These are phyloP conservation scores for Centropyge bicolor DNA, from an alignment of 2,797 vertebrate genomes.

Conservation along the genomic window DNA sequence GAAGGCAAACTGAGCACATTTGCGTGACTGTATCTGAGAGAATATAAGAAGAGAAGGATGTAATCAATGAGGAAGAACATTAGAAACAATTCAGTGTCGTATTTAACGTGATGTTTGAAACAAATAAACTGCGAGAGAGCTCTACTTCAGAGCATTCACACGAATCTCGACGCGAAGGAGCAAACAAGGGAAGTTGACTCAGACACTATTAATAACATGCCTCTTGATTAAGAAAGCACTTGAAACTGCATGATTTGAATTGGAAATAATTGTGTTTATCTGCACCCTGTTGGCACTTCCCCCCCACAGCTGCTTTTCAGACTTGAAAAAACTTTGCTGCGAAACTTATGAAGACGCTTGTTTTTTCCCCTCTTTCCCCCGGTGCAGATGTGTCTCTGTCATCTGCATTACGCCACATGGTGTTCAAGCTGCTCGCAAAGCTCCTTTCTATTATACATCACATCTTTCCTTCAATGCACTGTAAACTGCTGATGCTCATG, in stretches of 20 bases:
- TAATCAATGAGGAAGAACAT: not conserved
- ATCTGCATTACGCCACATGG: conserved; percentile 54
- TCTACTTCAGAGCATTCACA: conserved; percentile 12
- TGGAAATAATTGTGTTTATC: conserved; percentile 58
- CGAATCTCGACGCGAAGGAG: not conserved
- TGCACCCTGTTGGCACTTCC: conserved; percentile 11
- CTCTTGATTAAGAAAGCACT: conserved; percentile 43
- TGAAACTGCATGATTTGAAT: conserved; percentile 45
- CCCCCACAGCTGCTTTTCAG: conserved; percentile 22
- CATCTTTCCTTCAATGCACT: conserved; percentile 5
- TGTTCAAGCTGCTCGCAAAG: conserved; percentile 50
- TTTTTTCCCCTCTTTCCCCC: not conserved
- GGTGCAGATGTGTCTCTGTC: conserved; percentile 58
- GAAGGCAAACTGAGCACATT: not conserved
- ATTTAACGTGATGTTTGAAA: conserved; percentile 7
- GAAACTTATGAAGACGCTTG: conserved; percentile 38
- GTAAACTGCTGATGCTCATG: not conserved
- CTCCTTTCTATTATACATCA: conserved; percentile 12
- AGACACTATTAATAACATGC: conserved; percentile 18
- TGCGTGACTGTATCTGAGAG: not conserved
- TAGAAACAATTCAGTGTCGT: conserved; percentile 1
- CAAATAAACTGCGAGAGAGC: conserved; percentile 6
- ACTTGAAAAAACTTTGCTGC: conserved; percentile 27
- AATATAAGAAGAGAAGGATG: not conserved
- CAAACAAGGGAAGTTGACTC: conserved; percentile 8